These are phyloP conservation scores for Heteronetta atricapilla DNA, from an alignment of 2,113 vertebrate species.

Conservation along the genomic window DNA sequence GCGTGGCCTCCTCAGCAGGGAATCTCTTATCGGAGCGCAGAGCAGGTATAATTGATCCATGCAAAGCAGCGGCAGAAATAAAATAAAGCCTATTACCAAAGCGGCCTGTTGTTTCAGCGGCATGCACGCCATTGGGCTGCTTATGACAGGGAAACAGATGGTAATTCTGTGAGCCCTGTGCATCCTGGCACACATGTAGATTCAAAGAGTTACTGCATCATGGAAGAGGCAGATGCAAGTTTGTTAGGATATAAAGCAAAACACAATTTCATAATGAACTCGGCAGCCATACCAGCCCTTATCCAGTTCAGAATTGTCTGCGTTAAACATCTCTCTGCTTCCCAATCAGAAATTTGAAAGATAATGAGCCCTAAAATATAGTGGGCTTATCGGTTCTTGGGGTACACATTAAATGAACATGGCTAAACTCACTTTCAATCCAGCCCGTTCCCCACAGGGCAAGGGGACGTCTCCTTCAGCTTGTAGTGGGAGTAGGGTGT, in stretches of 20 bases:
- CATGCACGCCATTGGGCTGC: background rate
- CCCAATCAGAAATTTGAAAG: background rate
- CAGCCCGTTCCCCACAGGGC: background rate
- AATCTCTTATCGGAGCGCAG: background rate
- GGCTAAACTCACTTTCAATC: background rate
- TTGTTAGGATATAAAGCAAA: constrained; percentile 69
- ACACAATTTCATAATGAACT: constrained; percentile 45
- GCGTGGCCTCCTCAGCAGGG: background rate
- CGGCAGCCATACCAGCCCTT: background rate
- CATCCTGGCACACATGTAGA: constrained; percentile 46
- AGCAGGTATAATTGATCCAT: constrained; percentile 21
- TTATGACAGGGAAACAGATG: constrained; percentile 68
- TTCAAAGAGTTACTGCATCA: constrained; percentile 68
- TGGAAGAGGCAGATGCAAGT: constrained; percentile 71
- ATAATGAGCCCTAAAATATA: background rate
- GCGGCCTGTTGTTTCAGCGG: constrained; percentile 7
- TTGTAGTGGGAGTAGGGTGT: background rate
- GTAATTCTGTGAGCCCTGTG: constrained; percentile 43
- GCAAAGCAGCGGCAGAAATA: constrained; percentile 11
- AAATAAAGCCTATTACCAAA: constrained; percentile 28
- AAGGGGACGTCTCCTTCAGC: background rate
- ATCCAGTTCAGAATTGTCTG: constrained; percentile 43
- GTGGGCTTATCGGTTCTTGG: background rate
- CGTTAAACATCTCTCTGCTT: constrained; percentile 19
- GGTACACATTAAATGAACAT: background rate